Base-by-base conservation (phyloP, 1,140 invertebrate species). In the Thalassaphorura encarpata region DNA sequence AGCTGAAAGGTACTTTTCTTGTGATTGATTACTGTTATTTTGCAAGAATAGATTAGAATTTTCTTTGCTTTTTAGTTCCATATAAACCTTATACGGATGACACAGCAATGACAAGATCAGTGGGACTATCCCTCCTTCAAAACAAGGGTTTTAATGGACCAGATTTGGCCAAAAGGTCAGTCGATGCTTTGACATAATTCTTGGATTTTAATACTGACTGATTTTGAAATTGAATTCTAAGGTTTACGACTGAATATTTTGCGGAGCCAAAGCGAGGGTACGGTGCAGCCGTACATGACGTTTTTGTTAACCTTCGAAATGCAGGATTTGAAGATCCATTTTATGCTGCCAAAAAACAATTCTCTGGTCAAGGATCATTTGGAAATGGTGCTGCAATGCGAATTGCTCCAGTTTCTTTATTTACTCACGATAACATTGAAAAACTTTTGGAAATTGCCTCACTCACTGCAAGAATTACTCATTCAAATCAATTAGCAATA, bases 361-460 rank as follows among this genome's bases (percentile, higher is more conserved):
- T 87, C 73, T 69, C 77, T 66, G 84, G 84, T 16, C 57, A 66
- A 54, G 85, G 85, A 3, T 86, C 84, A 5, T 84, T 77, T 75
- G 86, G 85, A 19, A 88, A 87, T 73, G 85, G 85, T n/a, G 79
- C 78, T 46, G 82, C 83, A 2, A 88, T 87, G 84, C 75, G 85
- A 67, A 76, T 86, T 26, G 69, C 80, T 15, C 85, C 85, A n/a
- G 69, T 83, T 49, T 75, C 81, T 11, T 68, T 89, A 15, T 84
- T 80, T 70, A 78, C 71, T 56, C 72, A 77, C 50, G 67, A 76
- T 45, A 66, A 78, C 64, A 75, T 57, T 16, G 23, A 29, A 2
- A 62, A 69, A 55, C 71, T 82, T 61, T 51, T 82, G 26, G 68
- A 80, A 28, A 69, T 73, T 28, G 75, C 75, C 0, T 73, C 65